Conservation (phyloP, 1,140 invertebrate genomes). For the Drosophila pseudoobscura region DNA sequence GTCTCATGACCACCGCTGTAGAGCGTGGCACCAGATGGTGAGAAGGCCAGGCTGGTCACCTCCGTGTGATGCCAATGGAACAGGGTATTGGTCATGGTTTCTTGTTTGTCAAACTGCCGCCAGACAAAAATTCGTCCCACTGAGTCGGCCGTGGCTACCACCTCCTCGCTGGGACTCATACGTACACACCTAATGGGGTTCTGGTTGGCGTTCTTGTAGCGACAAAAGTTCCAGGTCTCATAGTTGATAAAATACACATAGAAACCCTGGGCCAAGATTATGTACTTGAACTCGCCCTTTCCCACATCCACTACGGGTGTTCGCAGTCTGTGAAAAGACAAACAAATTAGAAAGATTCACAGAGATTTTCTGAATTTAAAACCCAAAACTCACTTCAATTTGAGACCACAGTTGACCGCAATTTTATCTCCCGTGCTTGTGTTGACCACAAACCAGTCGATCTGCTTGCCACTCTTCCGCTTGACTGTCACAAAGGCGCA, state of each 20-base stretch:
- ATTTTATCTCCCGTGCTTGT: constrained; percentile 42
- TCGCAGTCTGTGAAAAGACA: constrained; percentile 20
- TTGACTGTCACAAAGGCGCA: constrained; percentile 60
- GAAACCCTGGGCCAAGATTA: constrained; percentile 73
- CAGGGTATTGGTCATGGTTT: constrained; percentile 55
- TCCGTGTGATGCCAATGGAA: constrained; percentile 93
- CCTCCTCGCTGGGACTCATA: constrained; percentile 88
- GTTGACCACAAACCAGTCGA: constrained; percentile 59
- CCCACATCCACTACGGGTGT: constrained; percentile 61
- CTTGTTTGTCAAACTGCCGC: constrained; percentile 83
- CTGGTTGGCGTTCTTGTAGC: constrained; percentile 75
- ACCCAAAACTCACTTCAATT: constrained; percentile 49
- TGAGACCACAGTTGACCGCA: constrained; percentile 35
- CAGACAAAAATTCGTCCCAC: constrained; percentile 88
- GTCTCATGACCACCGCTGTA: constrained; percentile 91
- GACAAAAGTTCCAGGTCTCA: constrained; percentile 54
- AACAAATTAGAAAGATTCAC: background rate
- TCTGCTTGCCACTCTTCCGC: constrained; percentile 13
- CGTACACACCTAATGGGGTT: constrained; percentile 87
- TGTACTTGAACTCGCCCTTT: constrained; percentile 65
- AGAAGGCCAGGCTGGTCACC: constrained; percentile 88
- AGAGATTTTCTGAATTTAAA: background rate
- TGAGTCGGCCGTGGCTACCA: constrained; percentile 89
- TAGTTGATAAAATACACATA: constrained; percentile 81
- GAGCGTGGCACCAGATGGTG: constrained; percentile 87